These are phyloP conservation scores for Empidonax traillii DNA, from an alignment of 2,113 vertebrate species.

Conservation along the genomic window DNA sequence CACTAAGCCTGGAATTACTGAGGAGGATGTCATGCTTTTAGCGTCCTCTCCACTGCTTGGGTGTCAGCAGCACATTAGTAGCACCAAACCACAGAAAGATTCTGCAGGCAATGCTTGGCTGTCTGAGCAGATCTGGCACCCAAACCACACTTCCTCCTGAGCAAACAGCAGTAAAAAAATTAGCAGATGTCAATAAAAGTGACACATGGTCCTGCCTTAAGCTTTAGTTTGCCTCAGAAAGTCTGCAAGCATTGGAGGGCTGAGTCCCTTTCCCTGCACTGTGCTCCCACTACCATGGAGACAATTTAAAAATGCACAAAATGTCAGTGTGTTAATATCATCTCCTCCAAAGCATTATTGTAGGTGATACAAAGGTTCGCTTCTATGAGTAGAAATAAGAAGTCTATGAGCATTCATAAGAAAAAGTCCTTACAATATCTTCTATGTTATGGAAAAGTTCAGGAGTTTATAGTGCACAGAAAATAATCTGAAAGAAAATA, in stretches of 20 bases:
- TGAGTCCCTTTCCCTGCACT: neutral
- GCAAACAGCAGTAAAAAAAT: neutral
- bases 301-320: neutral
- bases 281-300: neutral
- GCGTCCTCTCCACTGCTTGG: fast-evolving
- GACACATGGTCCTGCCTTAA: neutral
- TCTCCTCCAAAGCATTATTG: neutral
- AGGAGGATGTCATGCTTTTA: neutral
- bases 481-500: neutral
- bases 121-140: neutral
- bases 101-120: neutral
- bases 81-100: neutral
- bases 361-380: neutral
- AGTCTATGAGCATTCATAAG: neutral
- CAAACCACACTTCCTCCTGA: neutral
- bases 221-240: neutral
- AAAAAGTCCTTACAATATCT: neutral
- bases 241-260: neutral
- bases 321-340: fast-evolving
- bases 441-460: neutral
- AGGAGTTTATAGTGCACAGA: neutral
- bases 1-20: neutral
- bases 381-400: neutral
- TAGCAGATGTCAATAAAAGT: neutral
- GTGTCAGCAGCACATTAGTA: fast-evolving